Evolutionary conservation across 1,140 invertebrate species (phyloP).

Genomic region (Dryas iulia): DNA sequence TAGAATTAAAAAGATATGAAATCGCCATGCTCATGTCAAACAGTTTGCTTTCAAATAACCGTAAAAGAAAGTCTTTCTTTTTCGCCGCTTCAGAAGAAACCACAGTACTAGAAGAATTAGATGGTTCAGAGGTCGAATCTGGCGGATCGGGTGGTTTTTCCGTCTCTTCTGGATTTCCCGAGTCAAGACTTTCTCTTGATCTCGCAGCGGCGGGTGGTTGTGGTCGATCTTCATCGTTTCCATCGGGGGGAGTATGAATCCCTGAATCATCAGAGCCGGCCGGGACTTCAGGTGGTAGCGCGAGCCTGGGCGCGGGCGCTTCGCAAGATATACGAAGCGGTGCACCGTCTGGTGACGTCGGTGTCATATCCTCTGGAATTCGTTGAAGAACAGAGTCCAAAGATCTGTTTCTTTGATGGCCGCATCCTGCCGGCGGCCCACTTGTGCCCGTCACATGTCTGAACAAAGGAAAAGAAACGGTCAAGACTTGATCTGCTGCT

Average conservation of each 20-base stretch:
- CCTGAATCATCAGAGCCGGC: slow-evolving; percentile 92
- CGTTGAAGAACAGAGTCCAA: slow-evolving; percentile 92
- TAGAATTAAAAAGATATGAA: slow-evolving; percentile 98
- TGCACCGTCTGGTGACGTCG: slow-evolving; percentile 88
- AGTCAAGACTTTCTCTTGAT: slow-evolving; percentile 86
- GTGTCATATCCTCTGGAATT: slow-evolving; percentile 91
- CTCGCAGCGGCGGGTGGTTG: slow-evolving; percentile 68
- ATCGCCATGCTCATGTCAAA: slow-evolving; percentile 99
- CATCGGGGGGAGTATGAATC: slow-evolving; percentile 84
- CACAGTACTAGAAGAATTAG: slow-evolving; percentile 38
- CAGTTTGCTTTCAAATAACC: slow-evolving; percentile 97
- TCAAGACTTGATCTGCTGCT: neutral
- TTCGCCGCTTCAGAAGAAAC: slow-evolving; percentile 49
- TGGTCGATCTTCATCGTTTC: slow-evolving; percentile 59
- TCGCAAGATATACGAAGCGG: slow-evolving; percentile 86
- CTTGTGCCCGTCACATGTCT: slow-evolving; percentile 70
- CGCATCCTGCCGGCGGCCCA: slow-evolving; percentile 75
- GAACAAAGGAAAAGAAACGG: slow-evolving; percentile 40
- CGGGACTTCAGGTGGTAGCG: slow-evolving; percentile 89
- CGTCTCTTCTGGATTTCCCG: slow-evolving; percentile 82
- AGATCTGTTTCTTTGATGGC: slow-evolving; percentile 93
- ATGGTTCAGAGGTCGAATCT: slow-evolving; percentile 51
- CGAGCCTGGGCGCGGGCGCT: slow-evolving; percentile 87
- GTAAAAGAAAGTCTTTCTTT: slow-evolving; percentile 84
- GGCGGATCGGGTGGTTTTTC: slow-evolving; percentile 77